phyloP scores from a whole-genome alignment of 2,888 invertebrate genomes.

The Amitus sp. region DNA sequence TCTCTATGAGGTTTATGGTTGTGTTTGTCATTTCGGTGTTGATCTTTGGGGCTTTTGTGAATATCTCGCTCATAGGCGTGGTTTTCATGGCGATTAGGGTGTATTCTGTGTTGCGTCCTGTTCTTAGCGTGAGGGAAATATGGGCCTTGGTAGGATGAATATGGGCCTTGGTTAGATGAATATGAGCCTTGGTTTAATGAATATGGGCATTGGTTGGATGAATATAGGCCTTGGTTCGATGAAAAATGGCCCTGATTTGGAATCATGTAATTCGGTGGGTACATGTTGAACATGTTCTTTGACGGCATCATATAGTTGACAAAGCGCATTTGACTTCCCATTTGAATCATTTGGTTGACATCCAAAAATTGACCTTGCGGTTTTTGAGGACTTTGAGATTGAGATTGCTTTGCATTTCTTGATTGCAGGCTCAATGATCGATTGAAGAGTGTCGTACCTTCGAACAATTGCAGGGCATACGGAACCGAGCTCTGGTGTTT shows the following conservation, averaged over 20 bases:
- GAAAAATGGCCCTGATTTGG: constrained; percentile 47
- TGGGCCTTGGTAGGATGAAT: constrained; percentile 39
- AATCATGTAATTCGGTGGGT: constrained; percentile 37
- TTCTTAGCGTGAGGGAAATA: constrained; percentile 38
- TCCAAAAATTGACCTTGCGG: constrained; percentile 31
- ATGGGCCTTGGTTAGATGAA: no score
- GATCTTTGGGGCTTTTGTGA: constrained; percentile 25
- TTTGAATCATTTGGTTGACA: constrained; percentile 43
- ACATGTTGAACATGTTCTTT: constrained; percentile 30
- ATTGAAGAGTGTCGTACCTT: constrained; percentile 76
- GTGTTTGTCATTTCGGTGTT: no score
- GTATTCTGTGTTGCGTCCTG: constrained; percentile 37
- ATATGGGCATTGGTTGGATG: no score
- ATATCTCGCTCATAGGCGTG: background rate
- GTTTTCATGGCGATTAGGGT: constrained; percentile 42
- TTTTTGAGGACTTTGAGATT: constrained; percentile 34
- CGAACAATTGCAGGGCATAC: constrained; percentile 79
- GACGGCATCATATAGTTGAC: constrained; percentile 36
- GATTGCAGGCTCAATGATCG: constrained; percentile 69
- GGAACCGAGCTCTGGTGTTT: constrained; percentile 79
- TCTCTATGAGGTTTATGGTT: constrained; percentile 39
- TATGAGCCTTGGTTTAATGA: no score
- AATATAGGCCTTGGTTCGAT: constrained; percentile 35
- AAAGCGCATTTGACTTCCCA: constrained; percentile 51
- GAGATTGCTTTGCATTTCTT: constrained; percentile 46